Evolutionary conservation across 2,888 invertebrate genomes (phyloP), one percentile per base, ranked within the genome.

Genomic region (Antheraea assamensis): DNA sequence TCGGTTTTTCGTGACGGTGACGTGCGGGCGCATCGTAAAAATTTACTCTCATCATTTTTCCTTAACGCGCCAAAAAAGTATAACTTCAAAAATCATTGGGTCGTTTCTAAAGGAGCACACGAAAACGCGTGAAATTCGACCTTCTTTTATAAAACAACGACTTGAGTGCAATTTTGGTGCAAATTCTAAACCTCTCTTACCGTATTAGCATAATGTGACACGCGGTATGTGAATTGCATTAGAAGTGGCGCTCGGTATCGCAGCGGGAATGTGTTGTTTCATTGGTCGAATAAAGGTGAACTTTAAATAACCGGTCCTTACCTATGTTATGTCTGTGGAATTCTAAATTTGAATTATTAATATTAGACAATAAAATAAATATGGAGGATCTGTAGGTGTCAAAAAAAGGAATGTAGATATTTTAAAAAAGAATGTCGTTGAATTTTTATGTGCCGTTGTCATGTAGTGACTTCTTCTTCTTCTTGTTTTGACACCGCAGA

Each of bases 171-270:
- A 64, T 64, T 64, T 17, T 30, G 21, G 13, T 64, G 30, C 17
- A 64, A 64, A 30, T 64, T 30, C 61, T 64, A 17, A 64, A 5
- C 61, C 61, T 30, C 61, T 64, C 24, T 13, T 42, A 58, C 24
- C n/a, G 61, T 30, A 30, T 64, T 64, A 27, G 61, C 61, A 64
- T 64, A 64, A 64, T 64, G 61, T 27, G 61, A 64, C 61, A 64
- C 27, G 61, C 61, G 61, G 30, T 64, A 64, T 64, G 61, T 30
- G 30, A 64, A 64, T 64, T 64, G 61, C 27, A 64, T 64, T 64
- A 64, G 27, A 64, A 64, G 61, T 64, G 61, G 30, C 61, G 17
- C 15, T 30, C 17, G 17, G 30, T 30, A 30, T 64, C 30, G 61
- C 4, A 30, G 17, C 61, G 61, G 17, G 30, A 64, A 30, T 64